Conservation (phyloP, 2,888 invertebrate genomes). For the Andrena bucephala region DNA sequence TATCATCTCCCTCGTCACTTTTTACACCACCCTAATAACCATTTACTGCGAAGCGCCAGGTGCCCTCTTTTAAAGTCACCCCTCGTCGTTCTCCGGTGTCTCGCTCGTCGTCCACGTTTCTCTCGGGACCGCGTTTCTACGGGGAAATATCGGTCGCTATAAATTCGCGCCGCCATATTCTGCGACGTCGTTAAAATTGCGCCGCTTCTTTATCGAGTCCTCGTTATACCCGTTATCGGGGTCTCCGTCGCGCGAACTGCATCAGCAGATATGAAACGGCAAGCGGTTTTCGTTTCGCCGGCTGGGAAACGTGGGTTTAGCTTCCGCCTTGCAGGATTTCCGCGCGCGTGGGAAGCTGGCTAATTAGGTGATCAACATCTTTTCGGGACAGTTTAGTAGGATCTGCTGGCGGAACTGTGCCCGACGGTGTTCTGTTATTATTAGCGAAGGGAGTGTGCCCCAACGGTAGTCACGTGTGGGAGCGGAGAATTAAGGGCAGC, state of each 20-base stretch:
- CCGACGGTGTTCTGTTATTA: no score
- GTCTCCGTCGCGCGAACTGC: slow-evolving; percentile 10
- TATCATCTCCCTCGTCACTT: slow-evolving; percentile 22
- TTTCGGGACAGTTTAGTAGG: no score
- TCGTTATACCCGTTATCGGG: slow-evolving; percentile 34
- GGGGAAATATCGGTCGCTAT: slow-evolving; percentile 16
- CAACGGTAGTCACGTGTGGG: no score
- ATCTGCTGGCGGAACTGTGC: no score
- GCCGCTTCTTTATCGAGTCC: slow-evolving; percentile 32
- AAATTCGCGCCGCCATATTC: slow-evolving; percentile 37
- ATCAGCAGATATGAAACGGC: slow-evolving; percentile 9
- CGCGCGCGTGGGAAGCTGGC: no score
- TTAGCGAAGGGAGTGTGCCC: no score
- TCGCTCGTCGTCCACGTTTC: background rate
- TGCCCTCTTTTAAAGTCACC: background rate
- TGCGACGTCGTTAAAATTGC: slow-evolving; percentile 37
- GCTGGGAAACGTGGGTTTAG: no score
- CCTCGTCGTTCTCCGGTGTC: slow-evolving; percentile 2
- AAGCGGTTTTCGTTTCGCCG: no score
- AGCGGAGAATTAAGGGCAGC: no score
- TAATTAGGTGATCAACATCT: no score
- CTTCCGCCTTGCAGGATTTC: no score
- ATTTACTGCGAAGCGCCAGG: background rate
- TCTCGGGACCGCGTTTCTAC: background rate
- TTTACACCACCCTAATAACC: slow-evolving; percentile 51